Conservation (phyloP, 1,140 invertebrate genomes). For the Ceratosolen solmsi region DNA sequence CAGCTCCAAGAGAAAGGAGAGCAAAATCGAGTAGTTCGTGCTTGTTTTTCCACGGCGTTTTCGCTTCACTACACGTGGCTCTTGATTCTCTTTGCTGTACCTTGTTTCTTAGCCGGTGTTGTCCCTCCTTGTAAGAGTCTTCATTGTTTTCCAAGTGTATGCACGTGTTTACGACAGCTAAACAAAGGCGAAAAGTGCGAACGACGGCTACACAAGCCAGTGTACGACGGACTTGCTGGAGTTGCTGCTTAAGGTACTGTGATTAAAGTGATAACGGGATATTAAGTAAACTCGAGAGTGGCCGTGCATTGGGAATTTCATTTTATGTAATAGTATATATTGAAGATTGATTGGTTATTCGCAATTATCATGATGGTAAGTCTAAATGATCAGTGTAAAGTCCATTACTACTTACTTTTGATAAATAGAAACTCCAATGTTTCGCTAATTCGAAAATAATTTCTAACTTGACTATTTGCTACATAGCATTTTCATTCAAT, state of each 20-base stretch:
- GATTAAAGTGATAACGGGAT: not conserved
- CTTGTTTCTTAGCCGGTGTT: not conserved
- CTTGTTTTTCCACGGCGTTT: no score
- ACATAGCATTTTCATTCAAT: no score
- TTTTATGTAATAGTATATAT: not conserved
- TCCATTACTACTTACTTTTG: no score
- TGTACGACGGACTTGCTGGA: no score
- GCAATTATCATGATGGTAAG: constrained; percentile 26
- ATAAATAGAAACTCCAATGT: no score
- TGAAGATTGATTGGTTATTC: not conserved
- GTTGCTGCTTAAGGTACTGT: not conserved
- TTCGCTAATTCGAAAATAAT: no score
- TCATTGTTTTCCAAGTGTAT: not conserved
- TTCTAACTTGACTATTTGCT: no score
- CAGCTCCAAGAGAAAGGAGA: constrained; percentile 32
- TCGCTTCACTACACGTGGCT: not conserved
- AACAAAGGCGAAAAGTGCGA: not conserved
- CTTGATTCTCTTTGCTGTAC: not conserved
- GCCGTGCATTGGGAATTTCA: not conserved
- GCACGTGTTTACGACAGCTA: not conserved
- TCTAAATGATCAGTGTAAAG: no score
- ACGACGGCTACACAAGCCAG: not conserved
- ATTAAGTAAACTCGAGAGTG: not conserved
- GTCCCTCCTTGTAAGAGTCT: not conserved
- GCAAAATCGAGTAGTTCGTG: not conserved